These are phyloP conservation scores for Trachelus tabidus DNA, from an alignment of 2,888 invertebrate species.

Conservation along the genomic window DNA sequence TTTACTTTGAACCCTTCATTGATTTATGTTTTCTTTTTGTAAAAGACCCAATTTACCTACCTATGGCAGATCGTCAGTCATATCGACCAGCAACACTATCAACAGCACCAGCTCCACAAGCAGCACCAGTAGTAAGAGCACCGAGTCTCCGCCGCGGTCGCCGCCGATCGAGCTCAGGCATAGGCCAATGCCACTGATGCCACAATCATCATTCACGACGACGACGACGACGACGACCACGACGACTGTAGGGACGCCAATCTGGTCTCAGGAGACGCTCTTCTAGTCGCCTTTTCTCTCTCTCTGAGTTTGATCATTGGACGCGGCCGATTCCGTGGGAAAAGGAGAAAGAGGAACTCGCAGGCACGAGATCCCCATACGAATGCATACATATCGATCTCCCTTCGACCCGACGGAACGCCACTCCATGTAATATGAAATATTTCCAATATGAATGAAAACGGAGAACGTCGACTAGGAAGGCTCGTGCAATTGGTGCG, in stretches of 20 bases:
- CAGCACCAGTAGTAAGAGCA: slow-evolving; percentile 55
- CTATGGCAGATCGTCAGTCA: slow-evolving; percentile 46
- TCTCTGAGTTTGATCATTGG: not conserved
- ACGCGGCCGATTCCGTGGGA: not conserved
- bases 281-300: slow-evolving; percentile 69
- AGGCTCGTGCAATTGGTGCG: slow-evolving; percentile 13
- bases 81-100: slow-evolving; percentile 39
- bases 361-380: not conserved
- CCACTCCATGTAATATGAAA: slow-evolving; percentile 22
- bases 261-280: slow-evolving; percentile 82
- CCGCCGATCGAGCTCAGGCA: slow-evolving; percentile 58
- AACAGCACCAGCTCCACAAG: slow-evolving; percentile 33
- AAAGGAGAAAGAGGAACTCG: not conserved
- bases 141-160: slow-evolving; percentile 50
- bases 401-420: not conserved
- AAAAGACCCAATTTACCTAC: not conserved
- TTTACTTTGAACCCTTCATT: not conserved
- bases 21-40: not conserved
- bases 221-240: not conserved
- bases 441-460: slow-evolving; percentile 32
- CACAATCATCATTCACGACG: slow-evolving; percentile 40
- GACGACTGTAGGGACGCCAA: slow-evolving; percentile 36
- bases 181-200: slow-evolving; percentile 51
- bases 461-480: slow-evolving; percentile 20
- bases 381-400: not conserved